These are phyloP conservation scores for Trochalopteron elliotii DNA, from an alignment of 2,113 vertebrate species.

Conservation along the genomic window DNA sequence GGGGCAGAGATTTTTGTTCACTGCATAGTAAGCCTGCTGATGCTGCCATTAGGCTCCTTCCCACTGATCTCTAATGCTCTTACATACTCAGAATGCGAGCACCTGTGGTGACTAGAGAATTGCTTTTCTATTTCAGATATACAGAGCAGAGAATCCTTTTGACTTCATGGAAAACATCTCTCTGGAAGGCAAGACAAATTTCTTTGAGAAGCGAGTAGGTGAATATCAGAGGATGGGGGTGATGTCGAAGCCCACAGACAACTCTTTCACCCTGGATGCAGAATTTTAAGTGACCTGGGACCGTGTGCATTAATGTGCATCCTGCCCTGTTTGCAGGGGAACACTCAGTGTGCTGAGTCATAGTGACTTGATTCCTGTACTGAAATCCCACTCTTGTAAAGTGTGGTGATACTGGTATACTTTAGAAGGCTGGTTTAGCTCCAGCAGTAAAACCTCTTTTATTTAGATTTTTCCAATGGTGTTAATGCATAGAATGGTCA, in stretches of 20 bases:
- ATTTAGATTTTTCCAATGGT: background rate
- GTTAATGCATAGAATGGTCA: constrained; percentile 10
- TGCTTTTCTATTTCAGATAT: constrained; percentile 76
- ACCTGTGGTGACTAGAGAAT: background rate
- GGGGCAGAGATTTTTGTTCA: background rate
- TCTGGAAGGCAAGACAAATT: constrained; percentile 98
- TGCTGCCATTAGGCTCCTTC: background rate
- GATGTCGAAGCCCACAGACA: constrained; percentile 87
- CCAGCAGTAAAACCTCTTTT: background rate
- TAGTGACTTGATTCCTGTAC: background rate
- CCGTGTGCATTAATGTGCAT: background rate
- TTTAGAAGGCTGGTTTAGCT: constrained; percentile 18
- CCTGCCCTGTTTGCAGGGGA: background rate
- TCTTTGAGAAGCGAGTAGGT: constrained; percentile 97
- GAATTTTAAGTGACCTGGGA: constrained; percentile 82
- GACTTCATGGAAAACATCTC: constrained; percentile 99
- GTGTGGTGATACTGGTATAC: background rate
- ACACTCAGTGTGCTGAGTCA: background rate
- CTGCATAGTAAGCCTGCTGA: background rate
- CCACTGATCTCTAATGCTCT: background rate
- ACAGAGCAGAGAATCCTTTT: constrained; percentile 90
- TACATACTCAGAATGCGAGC: background rate
- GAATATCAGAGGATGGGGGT: constrained; percentile 98
- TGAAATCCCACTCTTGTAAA: background rate
- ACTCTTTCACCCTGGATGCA: constrained; percentile 92